Conservation (phyloP, 2,113 vertebrate species). For the Chaetura pelagica region DNA sequence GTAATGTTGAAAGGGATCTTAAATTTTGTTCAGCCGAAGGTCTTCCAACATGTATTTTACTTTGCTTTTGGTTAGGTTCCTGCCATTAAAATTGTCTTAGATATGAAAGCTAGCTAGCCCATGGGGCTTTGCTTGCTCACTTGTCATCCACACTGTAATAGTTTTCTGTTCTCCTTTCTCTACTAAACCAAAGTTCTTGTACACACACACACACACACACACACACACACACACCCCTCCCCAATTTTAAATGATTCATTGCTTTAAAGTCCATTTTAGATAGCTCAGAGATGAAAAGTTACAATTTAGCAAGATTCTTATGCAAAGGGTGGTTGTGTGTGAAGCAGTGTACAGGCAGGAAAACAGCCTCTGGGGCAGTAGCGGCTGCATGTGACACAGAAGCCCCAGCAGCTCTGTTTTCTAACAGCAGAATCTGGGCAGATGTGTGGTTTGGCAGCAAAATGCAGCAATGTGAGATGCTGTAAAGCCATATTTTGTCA, state of each 20-base stretch:
- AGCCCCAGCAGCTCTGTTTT: not conserved
- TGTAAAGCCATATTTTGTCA: not conserved
- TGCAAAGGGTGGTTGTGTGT: not conserved
- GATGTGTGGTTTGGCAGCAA: not conserved
- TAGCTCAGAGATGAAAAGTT: not conserved
- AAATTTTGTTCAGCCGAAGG: not conserved
- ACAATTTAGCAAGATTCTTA: not conserved
- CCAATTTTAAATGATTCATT: not conserved
- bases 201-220: too few relatives aligned
- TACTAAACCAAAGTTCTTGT: not conserved
- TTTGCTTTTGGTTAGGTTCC: not conserved
- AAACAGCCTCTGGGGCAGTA: fast-evolving
- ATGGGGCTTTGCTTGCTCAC: not conserved
- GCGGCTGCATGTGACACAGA: fast-evolving
- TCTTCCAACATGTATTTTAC: not conserved
- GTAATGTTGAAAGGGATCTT: not conserved
- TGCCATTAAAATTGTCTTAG: not conserved
- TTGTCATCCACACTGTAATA: not conserved
- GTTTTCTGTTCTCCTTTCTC: not conserved
- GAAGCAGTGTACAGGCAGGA: not conserved
- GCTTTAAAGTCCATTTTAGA: not conserved
- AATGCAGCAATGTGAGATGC: not conserved
- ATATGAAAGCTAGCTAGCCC: not conserved
- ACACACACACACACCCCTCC: too few relatives aligned
- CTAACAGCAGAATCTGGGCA: not conserved